Evolutionary conservation across 1,140 invertebrate genomes (phyloP).

Genomic region (Fopius arisanus): DNA sequence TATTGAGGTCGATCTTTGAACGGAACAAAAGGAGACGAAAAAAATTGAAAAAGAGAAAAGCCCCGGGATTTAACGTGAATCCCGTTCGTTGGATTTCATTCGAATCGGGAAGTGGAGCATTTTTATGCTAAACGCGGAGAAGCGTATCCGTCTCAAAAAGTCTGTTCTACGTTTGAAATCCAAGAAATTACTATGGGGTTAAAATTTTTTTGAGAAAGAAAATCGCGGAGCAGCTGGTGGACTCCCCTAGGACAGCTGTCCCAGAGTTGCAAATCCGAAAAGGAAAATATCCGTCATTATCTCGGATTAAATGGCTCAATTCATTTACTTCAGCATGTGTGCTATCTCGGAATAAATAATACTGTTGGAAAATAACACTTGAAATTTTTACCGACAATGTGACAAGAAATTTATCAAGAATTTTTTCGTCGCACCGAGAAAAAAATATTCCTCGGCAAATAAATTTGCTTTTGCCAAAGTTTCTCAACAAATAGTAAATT

Average conservation of each 20-base stretch:
- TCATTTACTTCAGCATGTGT: too few species aligned
- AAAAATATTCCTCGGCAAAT: too few species aligned
- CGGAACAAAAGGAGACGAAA: not conserved
- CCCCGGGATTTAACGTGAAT: slow-evolving; percentile 17
- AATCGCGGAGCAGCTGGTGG: not conserved
- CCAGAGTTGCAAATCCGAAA: not conserved
- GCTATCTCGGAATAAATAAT: too few species aligned
- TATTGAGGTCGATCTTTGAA: slow-evolving; percentile 1
- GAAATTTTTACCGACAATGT: too few species aligned
- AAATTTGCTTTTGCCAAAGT: too few species aligned
- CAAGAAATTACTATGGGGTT: not conserved
- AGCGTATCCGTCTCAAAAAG: slow-evolving; percentile 37
- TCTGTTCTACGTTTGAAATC: slow-evolving; percentile 37
- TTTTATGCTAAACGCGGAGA: slow-evolving; percentile 37
- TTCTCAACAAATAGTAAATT: too few species aligned
- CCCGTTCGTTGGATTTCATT: slow-evolving; percentile 23
- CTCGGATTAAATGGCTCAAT: too few species aligned
- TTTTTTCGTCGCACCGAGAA: too few species aligned
- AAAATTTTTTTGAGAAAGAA: not conserved
- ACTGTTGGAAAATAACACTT: too few species aligned
- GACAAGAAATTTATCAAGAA: too few species aligned
- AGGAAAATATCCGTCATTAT: too few species aligned
- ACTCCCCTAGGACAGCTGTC: not conserved
- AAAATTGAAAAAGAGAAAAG: slow-evolving; percentile 2
- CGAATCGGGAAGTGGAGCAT: slow-evolving; percentile 32